Base-by-base conservation (phyloP, 2,797 vertebrate species). In the Benthosema pterotum region DNA sequence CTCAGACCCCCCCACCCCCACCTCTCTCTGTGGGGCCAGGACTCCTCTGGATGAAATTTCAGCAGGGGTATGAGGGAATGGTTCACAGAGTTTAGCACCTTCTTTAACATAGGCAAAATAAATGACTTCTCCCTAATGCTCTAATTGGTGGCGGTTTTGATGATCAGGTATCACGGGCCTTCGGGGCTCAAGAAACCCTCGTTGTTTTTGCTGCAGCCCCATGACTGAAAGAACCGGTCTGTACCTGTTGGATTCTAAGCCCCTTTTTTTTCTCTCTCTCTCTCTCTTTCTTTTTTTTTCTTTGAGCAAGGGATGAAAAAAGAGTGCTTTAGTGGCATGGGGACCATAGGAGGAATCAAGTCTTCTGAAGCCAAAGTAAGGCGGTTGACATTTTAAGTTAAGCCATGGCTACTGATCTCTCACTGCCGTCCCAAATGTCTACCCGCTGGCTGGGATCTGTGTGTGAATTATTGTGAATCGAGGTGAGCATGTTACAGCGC, bases 31-130 rank as follows among this genome's bases (percentile, higher is more conserved):
- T 88, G 87, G 85, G 88, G 88, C 84, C 77, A 60, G 52, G 62
- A 67, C 78, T 78, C 72, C 81, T 85, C 59, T 82, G 87, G 90
- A 89, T 92, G 89, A 91, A 89, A 91, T 93, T 93, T 92, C 89
- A 93, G 83, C 83, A 81, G 78, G 71, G 76, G 76, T 78, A 86
- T 91, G 89, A 88, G 82, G 84, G 86, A 89, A 88, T 87, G 87
- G 84, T 91, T 89, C 90, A 86, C 73, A 76, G 87, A 90, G 87
- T 91, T 91, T 90, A 88, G 87, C 89, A 88, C 91, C 89, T 89
- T 90, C 80, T 88, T 84, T 75, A 87, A 85, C 85, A 82, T 72
- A 75, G 78, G 85, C 85, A 88, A 89, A 92, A 91, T 89, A 90
- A 90, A 89, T 88, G 84, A 89, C 86, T 90, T 83, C 83, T 89